Base-by-base conservation (phyloP, 1,140 invertebrate genomes). In the Cylas formicarius region DNA sequence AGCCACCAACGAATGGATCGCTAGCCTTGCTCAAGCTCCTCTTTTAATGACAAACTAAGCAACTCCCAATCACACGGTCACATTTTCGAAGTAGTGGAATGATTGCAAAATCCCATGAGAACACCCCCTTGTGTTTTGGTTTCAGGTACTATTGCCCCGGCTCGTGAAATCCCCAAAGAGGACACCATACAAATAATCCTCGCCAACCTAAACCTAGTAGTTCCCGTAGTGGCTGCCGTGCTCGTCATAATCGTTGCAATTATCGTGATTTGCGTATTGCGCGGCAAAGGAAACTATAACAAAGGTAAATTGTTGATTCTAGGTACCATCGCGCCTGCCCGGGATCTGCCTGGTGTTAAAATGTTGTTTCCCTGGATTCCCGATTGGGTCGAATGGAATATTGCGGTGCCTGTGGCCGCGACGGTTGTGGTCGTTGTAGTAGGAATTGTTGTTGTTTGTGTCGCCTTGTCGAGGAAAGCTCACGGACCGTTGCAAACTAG, bases 141-240 rank as follows among this genome's bases (percentile, higher is more conserved):
- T 87, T 76, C 84, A 93, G 90, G 87, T 80, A 91, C 89, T 70
- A 88, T 93, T 70, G 86, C 87, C 68, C 90, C 90, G 65, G 82
- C 86, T 63, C 81, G 85, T 66, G 85, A 92, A 66, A 74, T 88
- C 52, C 82, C 77, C 56, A 80, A 87, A 61, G 84, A 88, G 67
- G 83, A 86, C 67, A 84, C 83, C 50, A 75, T 88, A 70, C 81
- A 81, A 75, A 79, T 86, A 58, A 77, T 90, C 58, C 76, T 88
- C 62, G 80, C 84, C 52, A 90, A 94, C 69, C 76, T 92, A 56
- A 90, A 93, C 74, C 80, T 95, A 59, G 86, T 94, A 69, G 86
- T 95, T 53, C 91, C 92, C n/a, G 84, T 93, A 51, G 84, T 88
- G 58, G 88, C 87, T 44, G 88, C 89, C 48, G 74, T 91, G 44